Base-by-base conservation (phyloP, 2,888 invertebrate species). In the Eristalinus sepulchralis region DNA sequence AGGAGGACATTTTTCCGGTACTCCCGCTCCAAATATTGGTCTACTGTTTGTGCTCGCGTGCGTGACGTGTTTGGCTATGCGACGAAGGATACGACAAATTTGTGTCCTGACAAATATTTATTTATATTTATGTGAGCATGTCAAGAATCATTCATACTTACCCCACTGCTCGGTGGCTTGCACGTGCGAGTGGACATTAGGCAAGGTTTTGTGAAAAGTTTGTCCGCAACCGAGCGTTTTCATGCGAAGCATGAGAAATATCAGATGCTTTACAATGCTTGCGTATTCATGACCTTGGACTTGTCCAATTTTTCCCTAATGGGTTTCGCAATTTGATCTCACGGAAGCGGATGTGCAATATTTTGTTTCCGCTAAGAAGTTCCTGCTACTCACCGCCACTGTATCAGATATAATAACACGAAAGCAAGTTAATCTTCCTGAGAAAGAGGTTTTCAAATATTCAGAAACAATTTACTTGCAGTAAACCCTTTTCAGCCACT, bases 21-120 rank as follows among this genome's bases (percentile, higher is more conserved):
- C 60, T 67, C 71, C 59, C 17, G 62, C 17, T 13, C 13, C 73
- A 17, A 31, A 67, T 75, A 36, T 31, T 66, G 68, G 62, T 77
- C 78, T 84, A 64, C 53, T 79, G 60, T 84, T 76, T 84, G 76
- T 76, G 71, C 67, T 84, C 62, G 80, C 84, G 84, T 80, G 84
- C 84, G 84, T 84, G 80, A 76, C 84, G 59, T 84, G 71, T 71
- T 80, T 71, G 71, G 71, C 80, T 71, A 76, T 84, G 84, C 80
- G 80, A 76, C 80, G 80, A 84, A 72, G 84, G 80, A 84, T 80
- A 76, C 55, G 62, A 62, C 57, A 84, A 80, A 84, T 84, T 76
- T 80, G 71, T 84, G 67, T 57, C 71, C 84, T 84, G 80, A 80
- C 80, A 80, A 80, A 71, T 76, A 80, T 84, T 63, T 76, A 72